Evolutionary conservation across 2,888 invertebrate species (phyloP).

Genomic region (Lasioglossum morio): DNA sequence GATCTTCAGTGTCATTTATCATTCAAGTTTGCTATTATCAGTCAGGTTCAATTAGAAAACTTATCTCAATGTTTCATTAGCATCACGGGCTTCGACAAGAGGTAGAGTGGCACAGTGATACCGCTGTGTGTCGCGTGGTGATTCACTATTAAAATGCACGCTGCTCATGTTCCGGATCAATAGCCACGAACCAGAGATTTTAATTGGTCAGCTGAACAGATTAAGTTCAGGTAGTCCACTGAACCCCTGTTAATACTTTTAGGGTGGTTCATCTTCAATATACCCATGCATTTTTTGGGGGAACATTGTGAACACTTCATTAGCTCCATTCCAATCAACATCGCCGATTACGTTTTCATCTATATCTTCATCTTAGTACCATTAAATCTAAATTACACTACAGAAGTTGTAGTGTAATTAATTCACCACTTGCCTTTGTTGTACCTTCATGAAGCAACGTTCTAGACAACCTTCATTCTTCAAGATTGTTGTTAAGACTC

Average conservation of each 20-base stretch:
- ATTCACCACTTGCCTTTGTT: too few species aligned
- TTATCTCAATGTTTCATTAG: neutral
- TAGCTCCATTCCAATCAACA: neutral
- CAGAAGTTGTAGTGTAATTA: too few species aligned
- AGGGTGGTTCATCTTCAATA: neutral
- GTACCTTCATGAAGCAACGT: too few species aligned
- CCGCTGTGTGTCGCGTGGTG: neutral
- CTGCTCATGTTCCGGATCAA: slow-evolving; percentile 9
- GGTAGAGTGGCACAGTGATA: neutral
- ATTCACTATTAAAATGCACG: slow-evolving; percentile 19
- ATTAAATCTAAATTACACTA: neutral
- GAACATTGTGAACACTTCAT: neutral
- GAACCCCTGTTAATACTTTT: neutral
- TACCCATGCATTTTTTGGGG: neutral
- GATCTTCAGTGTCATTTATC: neutral
- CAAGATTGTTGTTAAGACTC: neutral
- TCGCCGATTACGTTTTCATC: neutral
- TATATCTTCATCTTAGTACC: neutral
- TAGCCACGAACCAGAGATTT: neutral
- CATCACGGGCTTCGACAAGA: neutral
- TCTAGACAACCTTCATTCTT: neutral
- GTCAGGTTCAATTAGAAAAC: neutral
- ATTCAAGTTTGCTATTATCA: neutral
- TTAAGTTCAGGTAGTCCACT: neutral
- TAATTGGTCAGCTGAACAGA: slow-evolving; percentile 3